phyloP scores from a whole-genome alignment of 2,797 vertebrate species.

The Phyllotis vaccarum region DNA sequence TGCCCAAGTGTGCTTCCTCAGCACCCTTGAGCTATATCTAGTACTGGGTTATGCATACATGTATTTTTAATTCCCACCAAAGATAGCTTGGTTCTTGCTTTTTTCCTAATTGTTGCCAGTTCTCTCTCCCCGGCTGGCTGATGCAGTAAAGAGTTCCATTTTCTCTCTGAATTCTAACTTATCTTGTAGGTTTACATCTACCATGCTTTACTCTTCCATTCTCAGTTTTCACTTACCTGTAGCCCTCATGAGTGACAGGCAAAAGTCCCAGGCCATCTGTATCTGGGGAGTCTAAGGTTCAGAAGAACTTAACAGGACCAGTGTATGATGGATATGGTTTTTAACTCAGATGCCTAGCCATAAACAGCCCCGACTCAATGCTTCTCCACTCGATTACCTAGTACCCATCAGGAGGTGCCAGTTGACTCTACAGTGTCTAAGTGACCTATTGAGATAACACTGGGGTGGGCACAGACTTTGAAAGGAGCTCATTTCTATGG shows the following conservation, averaged over 20 bases:
- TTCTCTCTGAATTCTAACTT: conserved; percentile 12
- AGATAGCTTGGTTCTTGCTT: not conserved
- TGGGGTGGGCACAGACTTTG: conserved; percentile 23
- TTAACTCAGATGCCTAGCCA: not conserved
- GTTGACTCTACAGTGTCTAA: not conserved
- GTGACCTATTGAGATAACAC: conserved; percentile 45
- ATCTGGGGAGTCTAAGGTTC: not conserved
- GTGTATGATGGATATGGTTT: not conserved
- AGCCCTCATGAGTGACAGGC: not conserved
- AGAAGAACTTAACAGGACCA: not conserved
- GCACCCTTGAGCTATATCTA: not conserved
- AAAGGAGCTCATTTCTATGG: conserved; percentile 57
- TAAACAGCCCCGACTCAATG: not conserved
- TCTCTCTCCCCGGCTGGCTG: not conserved
- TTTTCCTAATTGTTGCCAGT: not conserved
- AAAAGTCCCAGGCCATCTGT: not conserved
- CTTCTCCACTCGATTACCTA: not conserved
- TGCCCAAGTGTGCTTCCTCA: not conserved
- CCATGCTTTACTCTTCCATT: not conserved
- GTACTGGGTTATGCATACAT: not conserved
- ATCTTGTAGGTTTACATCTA: too few relatives aligned
- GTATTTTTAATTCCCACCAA: conserved; percentile 3
- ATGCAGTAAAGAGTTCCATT: not conserved
- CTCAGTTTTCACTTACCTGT: too few relatives aligned
- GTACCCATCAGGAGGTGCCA: not conserved